Conservation (phyloP, 2,797 vertebrate genomes). For the Sebastes cheni region DNA sequence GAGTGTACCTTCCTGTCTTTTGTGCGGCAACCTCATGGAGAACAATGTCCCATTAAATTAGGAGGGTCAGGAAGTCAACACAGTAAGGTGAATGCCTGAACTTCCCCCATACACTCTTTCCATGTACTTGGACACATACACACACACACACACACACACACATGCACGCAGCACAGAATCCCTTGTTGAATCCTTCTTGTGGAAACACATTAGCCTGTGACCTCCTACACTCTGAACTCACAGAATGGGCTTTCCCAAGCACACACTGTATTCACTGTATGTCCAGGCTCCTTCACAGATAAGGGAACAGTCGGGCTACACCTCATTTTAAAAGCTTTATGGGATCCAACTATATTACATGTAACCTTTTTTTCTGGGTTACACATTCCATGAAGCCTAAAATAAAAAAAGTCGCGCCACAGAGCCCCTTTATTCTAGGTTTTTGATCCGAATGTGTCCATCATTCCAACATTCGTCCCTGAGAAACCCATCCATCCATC, state of each 20-base stretch:
- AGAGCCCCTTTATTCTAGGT: too few relatives aligned
- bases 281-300: not conserved
- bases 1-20: slow-evolving; percentile 78
- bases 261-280: not conserved
- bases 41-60: slow-evolving; percentile 85
- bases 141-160: slow-evolving; percentile 4
- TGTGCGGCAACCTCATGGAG: slow-evolving; percentile 47
- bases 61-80: slow-evolving; percentile 76
- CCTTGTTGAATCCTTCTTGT: slow-evolving; percentile 16
- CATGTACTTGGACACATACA: slow-evolving; percentile 59
- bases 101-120: slow-evolving; percentile 76
- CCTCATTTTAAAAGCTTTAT: not conserved
- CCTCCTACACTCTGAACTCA: not conserved
- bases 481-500: too few relatives aligned
- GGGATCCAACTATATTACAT: not conserved
- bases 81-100: slow-evolving; percentile 75
- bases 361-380: not conserved
- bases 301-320: not conserved
- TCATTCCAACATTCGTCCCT: too few relatives aligned
- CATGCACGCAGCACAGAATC: slow-evolving; percentile 14
- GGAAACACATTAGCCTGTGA: slow-evolving; percentile 34
- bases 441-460: too few relatives aligned
- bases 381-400: not conserved
- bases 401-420: not conserved
- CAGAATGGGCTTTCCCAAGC: slow-evolving; percentile 27